Base-by-base conservation (phyloP, 1,140 invertebrate genomes). In the Megalonaias nervosa region DNA sequence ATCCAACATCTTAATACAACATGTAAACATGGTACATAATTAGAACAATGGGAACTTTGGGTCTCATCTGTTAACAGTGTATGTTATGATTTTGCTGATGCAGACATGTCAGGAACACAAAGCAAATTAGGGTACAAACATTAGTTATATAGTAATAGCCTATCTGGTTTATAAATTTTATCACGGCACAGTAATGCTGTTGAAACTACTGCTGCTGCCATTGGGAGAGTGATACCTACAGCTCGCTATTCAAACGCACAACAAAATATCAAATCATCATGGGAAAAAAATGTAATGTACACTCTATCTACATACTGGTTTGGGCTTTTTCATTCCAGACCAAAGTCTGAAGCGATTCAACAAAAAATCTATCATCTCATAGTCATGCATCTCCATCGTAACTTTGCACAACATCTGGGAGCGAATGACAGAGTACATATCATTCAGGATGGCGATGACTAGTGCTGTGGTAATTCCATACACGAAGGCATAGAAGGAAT, bases 331-430 rank as follows among this genome's bases (percentile, higher is more conserved):
- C 31, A 88, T 81, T 38, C 88, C 88, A 66, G 84, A 80, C 82
- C 85, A 87, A 31, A 87, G 65, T 77, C 86, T 89, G 79, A 89
- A 88, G 57, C 84, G 77, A 70, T 86, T 86, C 75, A 89, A 60
- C 81, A 88, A 86, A 75, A 89, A 88, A 5, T 89, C 85, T 5
- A 89, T 85, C 87, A 89, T 87, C 70, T 89, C 88, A 80, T 88
- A 87, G 77, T 89, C 88, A 62, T 84, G 84, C 56, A 85, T 77
- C 48, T 89, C 87, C 21, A 89, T 71, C 2, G 82, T 86, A 9
- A 82, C 67, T 75, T 84, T 87, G 84, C 80, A 88, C 67, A 68
- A 86, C 83, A 85, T 84, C 71, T 88, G 84, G 26, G 83, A 82
- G 16, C 81, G 81, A 15, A 80, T 78, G 31, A 80, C 62, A 21